A percentile compares a stretch with the other conserved stretches of the same genome.
phyloP scores from a whole-genome alignment of 2,888 invertebrate genomes.

The Lithophane ornitopus region DNA sequence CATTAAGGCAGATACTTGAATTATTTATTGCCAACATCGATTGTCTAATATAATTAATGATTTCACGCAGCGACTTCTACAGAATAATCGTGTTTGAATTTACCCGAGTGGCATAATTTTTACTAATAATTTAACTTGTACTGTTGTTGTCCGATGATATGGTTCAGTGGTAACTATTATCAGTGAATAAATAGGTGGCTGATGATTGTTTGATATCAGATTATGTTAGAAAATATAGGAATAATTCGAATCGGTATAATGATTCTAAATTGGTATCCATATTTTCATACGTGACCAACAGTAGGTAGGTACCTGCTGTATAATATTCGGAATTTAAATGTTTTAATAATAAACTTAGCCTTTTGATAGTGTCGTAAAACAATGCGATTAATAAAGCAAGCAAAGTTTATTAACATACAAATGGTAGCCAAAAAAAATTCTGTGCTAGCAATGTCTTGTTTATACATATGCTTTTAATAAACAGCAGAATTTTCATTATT shows the following conservation, averaged over 20 bases:
- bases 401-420: conserved; percentile 59
- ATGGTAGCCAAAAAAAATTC: conserved; percentile 26
- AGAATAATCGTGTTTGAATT: not conserved
- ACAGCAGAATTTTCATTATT: conserved; percentile 35
- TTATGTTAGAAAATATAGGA: not conserved
- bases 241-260: not conserved
- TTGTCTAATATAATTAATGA: not conserved
- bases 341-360: conserved; percentile 36
- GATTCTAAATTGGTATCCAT: not conserved
- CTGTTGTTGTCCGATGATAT: not conserved
- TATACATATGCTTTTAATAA: conserved; percentile 25
- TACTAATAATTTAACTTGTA: no score
- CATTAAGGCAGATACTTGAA: not conserved
- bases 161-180: not conserved
- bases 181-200: not conserved
- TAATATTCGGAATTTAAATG: not conserved
- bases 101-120: not conserved
- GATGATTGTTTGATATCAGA: not conserved
- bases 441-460: not conserved
- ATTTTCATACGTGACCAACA: not conserved
- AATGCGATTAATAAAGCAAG: conserved; percentile 42
- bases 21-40: conserved; percentile 12
- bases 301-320: not conserved
- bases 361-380: conserved; percentile 47
- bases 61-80: not conserved